Percentiles rank a stretch among this genome's conserved stretches.
Evolutionary conservation across 1,140 invertebrate species (phyloP).

Genomic region (Drosophila tsacasi): DNA sequence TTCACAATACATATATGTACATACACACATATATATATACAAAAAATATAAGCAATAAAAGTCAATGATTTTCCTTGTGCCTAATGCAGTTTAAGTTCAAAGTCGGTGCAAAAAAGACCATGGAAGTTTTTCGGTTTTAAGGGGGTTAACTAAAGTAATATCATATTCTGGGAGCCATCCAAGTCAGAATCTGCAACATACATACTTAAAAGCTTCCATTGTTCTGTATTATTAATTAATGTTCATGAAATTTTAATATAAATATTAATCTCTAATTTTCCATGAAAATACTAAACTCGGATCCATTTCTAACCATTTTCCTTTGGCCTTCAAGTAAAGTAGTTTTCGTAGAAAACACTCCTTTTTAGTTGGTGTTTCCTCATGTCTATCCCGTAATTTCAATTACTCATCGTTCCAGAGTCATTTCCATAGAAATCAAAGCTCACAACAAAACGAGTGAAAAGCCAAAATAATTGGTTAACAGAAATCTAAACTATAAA

Average conservation of each 20-base stretch:
- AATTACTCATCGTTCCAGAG: slow-evolving; percentile 51
- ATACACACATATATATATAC: background rate
- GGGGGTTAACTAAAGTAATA: too few relatives aligned
- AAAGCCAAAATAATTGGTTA: slow-evolving; percentile 2
- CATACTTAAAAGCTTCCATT: background rate
- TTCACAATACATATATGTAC: background rate
- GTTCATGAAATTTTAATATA: background rate
- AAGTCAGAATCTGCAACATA: too few relatives aligned
- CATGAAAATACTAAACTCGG: background rate
- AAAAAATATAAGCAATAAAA: background rate
- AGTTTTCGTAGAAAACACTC: slow-evolving; percentile 2
- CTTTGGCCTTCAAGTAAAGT: slow-evolving; percentile 17
- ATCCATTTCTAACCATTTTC: slow-evolving; percentile 2
- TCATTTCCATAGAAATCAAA: slow-evolving; percentile 53
- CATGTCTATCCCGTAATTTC: slow-evolving; percentile 8
- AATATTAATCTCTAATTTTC: background rate
- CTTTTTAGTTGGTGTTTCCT: background rate
- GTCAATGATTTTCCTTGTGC: slow-evolving; percentile 3
- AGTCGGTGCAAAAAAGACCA: background rate
- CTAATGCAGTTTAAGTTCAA: slow-evolving; percentile 10
- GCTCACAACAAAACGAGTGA: slow-evolving; percentile 17
- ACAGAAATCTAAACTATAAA: slow-evolving; percentile 7
- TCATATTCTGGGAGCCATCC: background rate
- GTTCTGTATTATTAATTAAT: background rate
- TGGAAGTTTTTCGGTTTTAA: too few relatives aligned